Evolutionary conservation across 2,113 vertebrate genomes (phyloP), one percentile per base, ranked within the genome.

Genomic region (Junco hyemalis): DNA sequence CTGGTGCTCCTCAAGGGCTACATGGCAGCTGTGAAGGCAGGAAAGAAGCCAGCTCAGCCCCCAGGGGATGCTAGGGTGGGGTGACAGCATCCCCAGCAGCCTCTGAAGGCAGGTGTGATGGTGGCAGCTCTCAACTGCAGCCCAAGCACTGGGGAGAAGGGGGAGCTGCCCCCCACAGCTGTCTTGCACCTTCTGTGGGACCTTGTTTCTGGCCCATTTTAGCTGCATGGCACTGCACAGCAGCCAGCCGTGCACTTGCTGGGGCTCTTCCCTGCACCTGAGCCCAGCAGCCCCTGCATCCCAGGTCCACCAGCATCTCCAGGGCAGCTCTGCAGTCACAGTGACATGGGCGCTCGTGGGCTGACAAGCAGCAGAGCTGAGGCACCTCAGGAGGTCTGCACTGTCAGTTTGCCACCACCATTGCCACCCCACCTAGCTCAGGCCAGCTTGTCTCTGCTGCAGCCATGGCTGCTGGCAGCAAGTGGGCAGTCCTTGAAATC

Each of bases 281-380:
- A 69, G 10, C 40, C 10, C 66, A 36, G 25, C 63, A 76, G 21
- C 12, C 4, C 22, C 24, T 15, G 0, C 18, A 17, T 40, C 65
- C 72, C 65, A 63, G 51, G 7, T 22, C 50, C 65, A 50, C 42
- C 56, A 66, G 65, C 51, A 50, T 1, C 56, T 79, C 33, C 53
- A n/a, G 65, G 3, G 47, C 74, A 71, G 22, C 6, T 33, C 16
- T 14, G 54, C 2, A 22, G 29, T 13, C 0, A 0, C 50, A 50
- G 56, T 7, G 36, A 21, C 0, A 0, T 3, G 47, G 60, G n/a
- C 50, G 47, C 23, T 78, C 14, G 0, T 3, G 31, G 26, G 63
- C 83, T 77, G 59, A 31, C 29, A 14, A 54, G 25, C 64, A 66
- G 35, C 72, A 23, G 48, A 78, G 64, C 87, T 64, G 77, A 51